Base-by-base conservation (phyloP, 2,888 invertebrate genomes). In the Cataglyphis albicans region DNA sequence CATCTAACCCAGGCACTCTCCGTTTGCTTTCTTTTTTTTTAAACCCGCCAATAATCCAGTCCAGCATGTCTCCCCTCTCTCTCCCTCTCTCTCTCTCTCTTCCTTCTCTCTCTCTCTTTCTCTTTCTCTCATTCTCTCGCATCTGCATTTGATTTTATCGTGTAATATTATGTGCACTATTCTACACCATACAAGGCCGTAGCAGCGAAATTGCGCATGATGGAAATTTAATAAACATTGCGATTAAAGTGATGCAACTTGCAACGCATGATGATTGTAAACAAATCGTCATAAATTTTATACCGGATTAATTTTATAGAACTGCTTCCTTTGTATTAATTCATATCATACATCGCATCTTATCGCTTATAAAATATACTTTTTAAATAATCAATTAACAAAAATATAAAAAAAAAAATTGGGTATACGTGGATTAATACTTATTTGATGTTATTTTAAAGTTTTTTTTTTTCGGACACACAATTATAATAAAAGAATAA, bases 161-260 rank as follows among this genome's bases (percentile, higher is more conserved):
- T 44, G n/a, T 80, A 35, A 63, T 61, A 74, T 74, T 65, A 35
- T 74, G 68, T 83, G 86, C 87, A 88, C 92, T 91, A 93, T 92
- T 93, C 92, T 91, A 88, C 93, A 92, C 92, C 93, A 91, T 92
- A 91, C 92, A 86, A 63, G 84, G 83, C 48, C 68, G 67, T 38
- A 52, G 83, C 84, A 35, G 38, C 55, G 21, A 48, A 55, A 59
- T 65, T 57, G 41, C 18, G 21, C 25, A 29, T 4, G 25, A 18
- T 32, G 41, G 12, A 70, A 59, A 78, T 70, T 78, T 32, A n/a
- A 38, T 15, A 10, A 32, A 59, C 38, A 32, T 32, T 18, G 21
- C 7, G 18, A 3, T 41, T 41, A 57, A 57, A 15, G 10, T 25
- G 44, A 67, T 41, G n/a, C 38, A 21, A 57, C 38, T 70, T 59